Conservation (phyloP, 2,113 vertebrate species). For the Neoarius graeffei region DNA sequence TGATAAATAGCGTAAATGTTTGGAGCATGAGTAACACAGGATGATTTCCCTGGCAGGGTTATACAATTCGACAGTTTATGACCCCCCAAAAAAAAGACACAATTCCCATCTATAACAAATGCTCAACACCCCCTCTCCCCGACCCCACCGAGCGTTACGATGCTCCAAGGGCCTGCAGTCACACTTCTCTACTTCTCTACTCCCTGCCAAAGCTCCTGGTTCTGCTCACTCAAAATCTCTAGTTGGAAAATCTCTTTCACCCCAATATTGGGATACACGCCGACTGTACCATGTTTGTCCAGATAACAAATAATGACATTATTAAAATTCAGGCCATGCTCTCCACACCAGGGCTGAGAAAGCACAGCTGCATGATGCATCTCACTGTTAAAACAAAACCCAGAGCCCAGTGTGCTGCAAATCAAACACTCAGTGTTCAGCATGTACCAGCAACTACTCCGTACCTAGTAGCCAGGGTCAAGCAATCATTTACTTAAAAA, state of each 20-base stretch:
- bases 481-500: neutral
- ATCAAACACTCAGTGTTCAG: neutral
- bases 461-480: neutral
- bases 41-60: constrained; percentile 67
- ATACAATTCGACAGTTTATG: constrained; percentile 39
- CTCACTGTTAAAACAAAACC: constrained; percentile 41
- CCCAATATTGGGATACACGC: neutral
- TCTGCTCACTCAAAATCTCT: neutral
- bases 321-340: constrained; percentile 9
- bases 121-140: no score
- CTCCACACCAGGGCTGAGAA: neutral
- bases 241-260: neutral
- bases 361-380: constrained; percentile 7
- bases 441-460: neutral
- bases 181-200: neutral
- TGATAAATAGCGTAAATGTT: constrained; percentile 67
- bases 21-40: constrained; percentile 65
- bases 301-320: constrained; percentile 13
- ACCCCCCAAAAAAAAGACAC: constrained; percentile 63
- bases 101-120: constrained; percentile 71
- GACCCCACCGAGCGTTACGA: neutral
- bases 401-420: neutral
- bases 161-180: neutral
- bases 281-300: neutral
- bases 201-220: neutral